A percentile compares a stretch with the other conserved stretches of the same genome.
Evolutionary conservation across 2,888 invertebrate genomes (phyloP).

Genomic region (Glyphotaelius pellucidus): DNA sequence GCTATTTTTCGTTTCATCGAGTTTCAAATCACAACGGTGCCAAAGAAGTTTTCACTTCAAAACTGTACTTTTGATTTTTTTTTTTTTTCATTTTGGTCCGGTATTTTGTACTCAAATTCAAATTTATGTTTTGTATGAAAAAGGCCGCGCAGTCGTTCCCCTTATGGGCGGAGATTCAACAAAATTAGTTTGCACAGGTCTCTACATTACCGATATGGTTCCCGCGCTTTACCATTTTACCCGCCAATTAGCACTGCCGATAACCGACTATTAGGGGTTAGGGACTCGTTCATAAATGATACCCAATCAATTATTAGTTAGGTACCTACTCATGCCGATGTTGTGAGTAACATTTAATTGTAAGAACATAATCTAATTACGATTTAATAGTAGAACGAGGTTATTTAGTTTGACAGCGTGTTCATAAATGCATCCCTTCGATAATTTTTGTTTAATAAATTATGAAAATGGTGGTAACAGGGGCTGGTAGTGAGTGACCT

Average conservation of each 20-base stretch:
- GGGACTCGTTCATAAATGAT: not conserved
- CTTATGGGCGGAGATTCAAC: not conserved
- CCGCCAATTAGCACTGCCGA: conserved; percentile 14
- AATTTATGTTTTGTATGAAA: no score
- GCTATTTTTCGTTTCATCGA: no score
- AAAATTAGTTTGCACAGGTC: not conserved
- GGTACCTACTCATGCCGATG: not conserved
- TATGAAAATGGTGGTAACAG: not conserved
- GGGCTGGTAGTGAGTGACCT: not conserved
- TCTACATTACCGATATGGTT: conserved; percentile 17
- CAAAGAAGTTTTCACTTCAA: no score
- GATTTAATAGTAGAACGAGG: not conserved
- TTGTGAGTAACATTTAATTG: not conserved
- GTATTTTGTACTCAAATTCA: no score
- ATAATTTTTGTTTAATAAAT: not conserved
- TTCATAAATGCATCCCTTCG: not conserved
- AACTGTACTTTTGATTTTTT: no score
- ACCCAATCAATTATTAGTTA: not conserved
- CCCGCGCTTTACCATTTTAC: conserved; percentile 7
- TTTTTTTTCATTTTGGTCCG: no score
- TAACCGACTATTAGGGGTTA: not conserved
- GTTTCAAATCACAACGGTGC: no score
- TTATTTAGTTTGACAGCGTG: not conserved
- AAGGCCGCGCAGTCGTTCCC: no score
- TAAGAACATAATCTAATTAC: not conserved